Evolutionary conservation across 1,140 invertebrate genomes (phyloP), one percentile per base, ranked within the genome.

Genomic region (Lanistes nyassanus): DNA sequence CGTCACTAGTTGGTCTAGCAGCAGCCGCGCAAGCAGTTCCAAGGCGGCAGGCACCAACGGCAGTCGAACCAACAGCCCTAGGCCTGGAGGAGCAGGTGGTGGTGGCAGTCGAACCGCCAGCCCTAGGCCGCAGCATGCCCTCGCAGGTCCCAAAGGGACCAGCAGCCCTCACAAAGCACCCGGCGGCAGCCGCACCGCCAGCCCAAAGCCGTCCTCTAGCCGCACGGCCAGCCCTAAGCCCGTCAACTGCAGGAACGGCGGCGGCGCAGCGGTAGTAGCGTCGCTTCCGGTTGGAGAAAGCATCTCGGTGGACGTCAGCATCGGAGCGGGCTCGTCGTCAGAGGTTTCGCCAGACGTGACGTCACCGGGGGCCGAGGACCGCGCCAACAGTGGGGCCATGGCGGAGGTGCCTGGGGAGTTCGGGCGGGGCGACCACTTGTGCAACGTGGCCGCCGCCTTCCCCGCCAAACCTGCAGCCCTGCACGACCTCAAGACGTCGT

Each of bases 351-450:
- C 77, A 26, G 74, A 76, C 51, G 77, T 76, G 62, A 79, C 77
- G 37, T 79, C 77, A 16, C 77, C 77, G 16, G 77, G 77, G 31
- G 75, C 77, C 0, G 77, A 79, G 51, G 77, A 79, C 74, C 73
- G 77, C 11, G 42, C 74, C 37, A 36, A 74, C 64, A 74, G 64
- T 21, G 42, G 42, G 9, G 34, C 39, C 13, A 60, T 39, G 39
- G n/a, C 60, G 34, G 70, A 58, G 70, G 70, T 60, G 36, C 70
- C 56, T 7, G 23, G 36, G 1, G 70, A 72, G 36, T 60, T 60
- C 47, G 29, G n/a, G 16, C 37, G 36, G 21, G 69, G 69, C 34
- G 55, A 36, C 2, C 69, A 71, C 55, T 34, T 72, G 55, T 72
- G 70, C 21, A 72, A 72, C 56, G 56, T 62, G 23, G 70, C 70